A percentile compares a stretch with the other conserved stretches of the same genome.
These are phyloP conservation scores for Nothocercus julius DNA, from an alignment of 2,113 vertebrate genomes.

Conservation along the genomic window DNA sequence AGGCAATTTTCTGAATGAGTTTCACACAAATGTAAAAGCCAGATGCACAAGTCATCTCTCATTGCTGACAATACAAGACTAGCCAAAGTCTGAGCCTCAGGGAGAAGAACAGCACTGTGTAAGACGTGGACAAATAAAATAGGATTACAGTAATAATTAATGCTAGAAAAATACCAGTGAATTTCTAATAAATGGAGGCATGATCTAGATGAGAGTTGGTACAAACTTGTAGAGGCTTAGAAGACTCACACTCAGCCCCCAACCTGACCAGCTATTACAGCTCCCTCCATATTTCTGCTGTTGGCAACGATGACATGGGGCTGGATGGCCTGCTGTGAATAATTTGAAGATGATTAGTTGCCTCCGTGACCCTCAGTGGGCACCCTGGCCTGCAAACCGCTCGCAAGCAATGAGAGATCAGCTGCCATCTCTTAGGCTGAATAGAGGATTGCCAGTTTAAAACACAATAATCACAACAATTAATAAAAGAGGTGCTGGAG, in stretches of 20 bases:
- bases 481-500: background rate
- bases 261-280: background rate
- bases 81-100: background rate
- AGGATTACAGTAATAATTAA: background rate
- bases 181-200: background rate
- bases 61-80: background rate
- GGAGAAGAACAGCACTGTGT: background rate
- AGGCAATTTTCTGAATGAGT: conserved; percentile 60
- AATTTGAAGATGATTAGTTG: background rate
- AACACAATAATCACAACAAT: background rate
- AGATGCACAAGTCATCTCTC: background rate
- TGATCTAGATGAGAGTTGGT: background rate
- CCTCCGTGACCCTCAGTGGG: background rate
- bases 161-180: background rate
- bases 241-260: background rate
- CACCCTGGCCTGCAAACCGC: background rate
- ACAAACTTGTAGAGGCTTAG: background rate
- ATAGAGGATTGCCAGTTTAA: background rate
- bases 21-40: conserved; percentile 35
- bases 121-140: background rate
- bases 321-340: background rate
- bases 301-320: background rate
- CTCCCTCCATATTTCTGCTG: background rate
- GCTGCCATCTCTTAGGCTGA: background rate
- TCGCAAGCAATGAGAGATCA: background rate